Evolutionary conservation across 2,797 vertebrate genomes (phyloP).

Genomic region (Melopsittacus undulatus): DNA sequence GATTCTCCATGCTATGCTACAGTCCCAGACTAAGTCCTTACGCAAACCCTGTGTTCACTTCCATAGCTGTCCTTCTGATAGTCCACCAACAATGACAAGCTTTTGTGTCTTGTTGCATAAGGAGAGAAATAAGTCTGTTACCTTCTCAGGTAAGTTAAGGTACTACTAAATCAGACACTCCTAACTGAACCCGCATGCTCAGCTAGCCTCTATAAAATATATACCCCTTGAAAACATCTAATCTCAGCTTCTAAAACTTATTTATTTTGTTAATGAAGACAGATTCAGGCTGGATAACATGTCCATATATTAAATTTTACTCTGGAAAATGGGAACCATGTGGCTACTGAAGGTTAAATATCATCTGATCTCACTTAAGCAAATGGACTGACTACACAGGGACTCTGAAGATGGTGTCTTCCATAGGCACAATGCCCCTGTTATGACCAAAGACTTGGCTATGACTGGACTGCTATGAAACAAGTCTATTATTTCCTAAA

Average conservation of each 20-base stretch:
- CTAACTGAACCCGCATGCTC: background rate
- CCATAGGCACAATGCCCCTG: background rate
- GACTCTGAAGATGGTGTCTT: background rate
- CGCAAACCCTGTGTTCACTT: background rate
- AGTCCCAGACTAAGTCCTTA: background rate
- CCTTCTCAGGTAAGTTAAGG: background rate
- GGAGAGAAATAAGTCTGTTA: background rate
- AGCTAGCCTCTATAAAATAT: background rate
- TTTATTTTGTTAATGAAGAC: background rate
- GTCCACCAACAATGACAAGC: background rate
- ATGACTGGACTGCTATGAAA: background rate
- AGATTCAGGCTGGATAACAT: background rate
- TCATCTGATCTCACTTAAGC: background rate
- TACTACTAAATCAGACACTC: background rate
- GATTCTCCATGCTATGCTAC: background rate
- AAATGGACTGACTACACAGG: background rate
- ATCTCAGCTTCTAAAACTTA: background rate
- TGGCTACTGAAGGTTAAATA: background rate
- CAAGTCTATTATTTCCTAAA: background rate
- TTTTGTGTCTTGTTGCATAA: background rate
- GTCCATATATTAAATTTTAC: background rate
- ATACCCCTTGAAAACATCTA: background rate
- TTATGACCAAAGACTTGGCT: background rate
- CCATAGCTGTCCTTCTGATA: background rate
- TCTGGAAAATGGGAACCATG: background rate